These are phyloP conservation scores for Microctonus hyperodae DNA, from an alignment of 2,888 invertebrate genomes.

Conservation along the genomic window DNA sequence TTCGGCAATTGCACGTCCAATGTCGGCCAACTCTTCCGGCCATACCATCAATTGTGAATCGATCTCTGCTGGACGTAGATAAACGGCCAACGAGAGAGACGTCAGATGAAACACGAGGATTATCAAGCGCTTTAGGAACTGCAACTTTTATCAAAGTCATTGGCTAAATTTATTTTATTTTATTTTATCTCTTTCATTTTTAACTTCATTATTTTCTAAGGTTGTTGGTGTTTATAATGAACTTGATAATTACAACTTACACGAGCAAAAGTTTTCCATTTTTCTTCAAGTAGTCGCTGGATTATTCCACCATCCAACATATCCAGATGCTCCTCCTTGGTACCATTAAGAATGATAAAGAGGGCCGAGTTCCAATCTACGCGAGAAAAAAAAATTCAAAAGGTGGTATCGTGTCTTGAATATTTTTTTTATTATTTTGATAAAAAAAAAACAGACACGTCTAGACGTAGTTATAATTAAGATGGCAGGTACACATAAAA, in stretches of 20 bases:
- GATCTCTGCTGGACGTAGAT: conserved; percentile 80
- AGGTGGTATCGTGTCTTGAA: conserved; percentile 36
- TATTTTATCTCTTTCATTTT: neutral
- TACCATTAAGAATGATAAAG: conserved; percentile 96
- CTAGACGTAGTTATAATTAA: neutral
- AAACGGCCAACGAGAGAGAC: conserved; percentile 88
- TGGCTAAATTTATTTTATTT: neutral
- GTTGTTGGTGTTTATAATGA: conserved; percentile 14
- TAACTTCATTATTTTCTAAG: neutral
- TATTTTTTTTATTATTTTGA: conserved; percentile 22
- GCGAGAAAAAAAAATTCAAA: conserved; percentile 40
- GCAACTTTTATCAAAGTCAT: conserved; percentile 69
- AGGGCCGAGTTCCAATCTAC: conserved; percentile 98
- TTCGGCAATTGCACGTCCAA: conserved; percentile 69
- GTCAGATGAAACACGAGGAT: conserved; percentile 88
- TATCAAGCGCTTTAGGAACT: conserved; percentile 89
- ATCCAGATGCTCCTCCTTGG: conserved; percentile 96
- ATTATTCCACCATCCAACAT: conserved; percentile 99
- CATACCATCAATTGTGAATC: conserved; percentile 67
- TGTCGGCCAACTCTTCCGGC: conserved; percentile 66
- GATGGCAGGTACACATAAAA: conserved; percentile 14
- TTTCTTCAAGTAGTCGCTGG: conserved; percentile 94
- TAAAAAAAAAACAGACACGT: conserved; percentile 21
- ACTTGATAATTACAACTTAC: conserved; percentile 65
- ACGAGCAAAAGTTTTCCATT: conserved; percentile 99